These are phyloP conservation scores for Rotaria sp. DNA, from an alignment of 2,888 invertebrate species.

Conservation along the genomic window DNA sequence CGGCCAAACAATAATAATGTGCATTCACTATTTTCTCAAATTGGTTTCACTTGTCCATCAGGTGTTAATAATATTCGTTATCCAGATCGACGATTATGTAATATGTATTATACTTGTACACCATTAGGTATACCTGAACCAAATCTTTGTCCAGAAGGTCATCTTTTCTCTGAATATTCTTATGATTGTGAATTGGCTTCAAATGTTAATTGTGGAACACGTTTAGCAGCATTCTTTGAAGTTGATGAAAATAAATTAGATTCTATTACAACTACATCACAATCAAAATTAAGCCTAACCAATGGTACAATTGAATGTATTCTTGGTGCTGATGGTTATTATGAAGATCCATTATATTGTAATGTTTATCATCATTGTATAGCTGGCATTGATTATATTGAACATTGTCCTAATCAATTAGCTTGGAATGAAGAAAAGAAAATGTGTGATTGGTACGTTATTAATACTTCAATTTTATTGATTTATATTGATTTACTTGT, in stretches of 20 bases:
- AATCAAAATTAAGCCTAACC: neutral
- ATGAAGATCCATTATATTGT: constrained; percentile 40
- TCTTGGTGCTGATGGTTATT: constrained; percentile 39
- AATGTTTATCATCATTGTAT: constrained; percentile 40
- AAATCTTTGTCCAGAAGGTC: constrained; percentile 38
- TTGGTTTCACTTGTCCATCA: neutral
- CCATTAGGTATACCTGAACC: constrained; percentile 29
- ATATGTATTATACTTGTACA: constrained; percentile 34
- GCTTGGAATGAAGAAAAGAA: constrained; percentile 39
- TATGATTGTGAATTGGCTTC: constrained; percentile 32
- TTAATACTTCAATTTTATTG: too few relatives aligned
- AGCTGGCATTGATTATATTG: constrained; percentile 38
- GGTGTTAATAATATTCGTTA: constrained; percentile 12
- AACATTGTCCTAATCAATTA: constrained; percentile 40
- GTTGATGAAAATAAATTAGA: neutral
- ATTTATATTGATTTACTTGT: neutral
- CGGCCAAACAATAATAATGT: neutral
- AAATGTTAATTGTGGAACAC: constrained; percentile 36
- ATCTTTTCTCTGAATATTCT: constrained; percentile 22
- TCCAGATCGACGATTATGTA: constrained; percentile 36
- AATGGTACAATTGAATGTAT: constrained; percentile 39
- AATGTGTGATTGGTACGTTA: constrained; percentile 38
- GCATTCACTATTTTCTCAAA: neutral
- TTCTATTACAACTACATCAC: neutral
- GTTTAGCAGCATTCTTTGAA: constrained; percentile 33